These are phyloP conservation scores for Pseudochromis fuscus DNA, from an alignment of 2,797 vertebrate genomes.

Conservation along the genomic window DNA sequence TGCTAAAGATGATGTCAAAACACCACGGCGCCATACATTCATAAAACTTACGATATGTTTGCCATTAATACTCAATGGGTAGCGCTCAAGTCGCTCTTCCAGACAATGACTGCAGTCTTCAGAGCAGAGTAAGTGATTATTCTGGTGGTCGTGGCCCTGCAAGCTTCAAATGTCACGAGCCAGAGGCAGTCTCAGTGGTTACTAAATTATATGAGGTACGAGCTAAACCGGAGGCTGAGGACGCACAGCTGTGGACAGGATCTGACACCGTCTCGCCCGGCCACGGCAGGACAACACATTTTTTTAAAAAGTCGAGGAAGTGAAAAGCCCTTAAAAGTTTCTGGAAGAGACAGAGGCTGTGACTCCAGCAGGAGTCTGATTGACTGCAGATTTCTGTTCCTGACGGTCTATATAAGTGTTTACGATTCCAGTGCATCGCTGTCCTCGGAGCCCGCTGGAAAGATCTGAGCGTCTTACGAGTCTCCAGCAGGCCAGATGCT, in stretches of 20 bases:
- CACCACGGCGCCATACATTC: constrained; percentile 59
- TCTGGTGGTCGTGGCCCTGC: constrained; percentile 58
- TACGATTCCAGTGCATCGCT: constrained; percentile 60
- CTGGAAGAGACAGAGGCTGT: constrained; percentile 46
- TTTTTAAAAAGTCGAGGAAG: constrained; percentile 57
- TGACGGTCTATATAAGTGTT: constrained; percentile 62
- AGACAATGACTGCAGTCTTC: constrained; percentile 69
- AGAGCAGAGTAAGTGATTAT: constrained; percentile 59
- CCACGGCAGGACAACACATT: constrained; percentile 28
- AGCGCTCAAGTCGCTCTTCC: constrained; percentile 50
- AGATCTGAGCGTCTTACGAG: constrained; percentile 32
- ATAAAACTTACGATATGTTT: constrained; percentile 65
- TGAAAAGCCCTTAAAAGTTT: constrained; percentile 57
- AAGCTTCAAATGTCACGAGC: constrained; percentile 64
- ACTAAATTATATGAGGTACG: constrained; percentile 64
- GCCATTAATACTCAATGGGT: constrained; percentile 48
- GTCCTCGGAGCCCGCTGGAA: constrained; percentile 39
- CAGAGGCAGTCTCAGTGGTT: constrained; percentile 60
- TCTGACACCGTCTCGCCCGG: constrained; percentile 61
- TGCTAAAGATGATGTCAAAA: constrained; percentile 64
- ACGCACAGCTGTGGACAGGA: constrained; percentile 65
- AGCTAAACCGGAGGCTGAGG: constrained; percentile 61
- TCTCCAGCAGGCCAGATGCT: constrained; percentile 29
- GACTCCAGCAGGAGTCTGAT: constrained; percentile 64
- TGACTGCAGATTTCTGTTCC: constrained; percentile 65